Conservation (phyloP, 2,797 vertebrate genomes). For the Urocyon cinereoargenteus region DNA sequence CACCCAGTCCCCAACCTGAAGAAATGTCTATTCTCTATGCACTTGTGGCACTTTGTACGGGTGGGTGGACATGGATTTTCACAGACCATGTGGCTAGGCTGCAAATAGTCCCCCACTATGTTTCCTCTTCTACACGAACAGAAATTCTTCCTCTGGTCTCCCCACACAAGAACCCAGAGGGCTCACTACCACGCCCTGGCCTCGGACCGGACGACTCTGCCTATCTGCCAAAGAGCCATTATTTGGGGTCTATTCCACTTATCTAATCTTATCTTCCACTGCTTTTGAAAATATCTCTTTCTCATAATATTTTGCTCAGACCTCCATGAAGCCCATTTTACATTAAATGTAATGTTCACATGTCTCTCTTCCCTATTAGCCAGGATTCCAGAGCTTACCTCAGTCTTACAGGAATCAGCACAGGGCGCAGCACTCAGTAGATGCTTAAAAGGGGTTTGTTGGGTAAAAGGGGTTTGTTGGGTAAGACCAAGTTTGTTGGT, state of each 20-base stretch:
- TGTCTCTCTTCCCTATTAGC: constrained; percentile 19
- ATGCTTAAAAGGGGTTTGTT: constrained; percentile 23
- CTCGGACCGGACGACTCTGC: not conserved
- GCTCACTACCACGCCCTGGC: not conserved
- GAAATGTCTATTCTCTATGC: not conserved
- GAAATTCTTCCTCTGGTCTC: not conserved
- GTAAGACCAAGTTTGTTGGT: too few relatives aligned
- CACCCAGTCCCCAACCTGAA: not conserved
- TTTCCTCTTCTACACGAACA: not conserved
- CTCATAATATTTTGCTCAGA: not conserved
- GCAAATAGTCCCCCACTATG: not conserved
- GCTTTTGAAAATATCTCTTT: constrained; percentile 42
- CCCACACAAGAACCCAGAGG: not conserved
- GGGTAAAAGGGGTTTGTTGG: too few relatives aligned
- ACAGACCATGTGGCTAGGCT: not conserved
- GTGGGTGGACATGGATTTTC: not conserved
- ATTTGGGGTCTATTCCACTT: not conserved
- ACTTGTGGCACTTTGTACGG: not conserved
- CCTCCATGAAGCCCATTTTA: not conserved
- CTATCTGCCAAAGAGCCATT: not conserved
- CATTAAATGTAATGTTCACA: not conserved
- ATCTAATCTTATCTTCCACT: constrained; percentile 10
- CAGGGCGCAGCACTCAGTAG: not conserved
- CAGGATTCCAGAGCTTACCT: constrained; percentile 47
- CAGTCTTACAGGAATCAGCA: not conserved